Evolutionary conservation across 2,797 vertebrate genomes (phyloP), one percentile per base, ranked within the genome.

Genomic region (Pipistrellus pygmaeus): DNA sequence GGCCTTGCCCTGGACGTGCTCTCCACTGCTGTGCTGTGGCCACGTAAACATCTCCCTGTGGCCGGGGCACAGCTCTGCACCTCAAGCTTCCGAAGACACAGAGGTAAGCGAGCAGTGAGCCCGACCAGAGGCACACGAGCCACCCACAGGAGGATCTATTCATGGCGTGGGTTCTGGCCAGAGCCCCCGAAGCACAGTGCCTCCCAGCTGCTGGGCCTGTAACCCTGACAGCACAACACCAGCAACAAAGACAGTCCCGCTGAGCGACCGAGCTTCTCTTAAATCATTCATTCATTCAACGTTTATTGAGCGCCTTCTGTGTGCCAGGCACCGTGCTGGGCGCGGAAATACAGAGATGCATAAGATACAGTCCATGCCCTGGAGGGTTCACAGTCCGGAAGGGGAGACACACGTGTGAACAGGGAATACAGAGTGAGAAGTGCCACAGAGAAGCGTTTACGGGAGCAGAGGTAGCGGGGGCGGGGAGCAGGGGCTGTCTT

Each of bases 341-440:
- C 95, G 95, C 93, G 57, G 92, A 96, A 96, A 90, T 95, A 94
- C 73, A 93, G 95, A 96, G 96, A 97, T 97, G 97, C 96, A 94
- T 96, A 97, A 96, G 93, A 94, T 97, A 96, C 93, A 96, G 95
- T 97, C 97, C 97, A 97, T 97, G 97, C 97, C 96, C 96, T 95
- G 94, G 95, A 95, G 73, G 96, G 90, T 97, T 97, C 97, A 97
- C 97, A 97, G 96, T 97, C 95, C 93, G 93, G 95, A 91, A 96
- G 95, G 97, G 94, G 91, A 95, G 91, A 95, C 90, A 83, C 87
- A 97, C 53, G 18, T 97, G 95, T 97, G 96, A 97, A 97, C 97
- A 96, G 95, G 93, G 95, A 88, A 85, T 78, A 94, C 44, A 71
- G 91, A 71, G 91, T 93, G 95, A 38, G 69, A 87, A 69, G 84